Evolutionary conservation across 2,888 invertebrate genomes (phyloP), one percentile per base, ranked within the genome.

Genomic region (Caenorhabditis sinica): DNA sequence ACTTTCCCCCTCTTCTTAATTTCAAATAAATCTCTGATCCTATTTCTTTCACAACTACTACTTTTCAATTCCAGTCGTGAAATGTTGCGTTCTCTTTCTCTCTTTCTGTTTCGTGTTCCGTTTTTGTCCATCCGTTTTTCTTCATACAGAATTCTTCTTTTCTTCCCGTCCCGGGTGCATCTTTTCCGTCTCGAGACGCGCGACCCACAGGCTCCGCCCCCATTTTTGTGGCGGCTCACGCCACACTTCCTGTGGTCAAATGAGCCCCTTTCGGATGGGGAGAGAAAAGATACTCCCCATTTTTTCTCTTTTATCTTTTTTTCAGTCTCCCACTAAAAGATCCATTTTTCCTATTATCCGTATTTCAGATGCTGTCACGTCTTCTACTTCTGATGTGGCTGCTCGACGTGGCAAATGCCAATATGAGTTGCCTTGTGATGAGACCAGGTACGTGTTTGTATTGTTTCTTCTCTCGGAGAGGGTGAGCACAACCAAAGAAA

Each of bases 391-490:
- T 72, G 45, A 9, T 36, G 28, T 68, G 66, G 81, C 49, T 66
- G 36, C 0, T 68, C 25, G 58, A 49, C 36, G 68, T 49, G 73
- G 60, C 60, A 28, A 56, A 53, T 53, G 71, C 79, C 63, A 74
- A 74, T 36, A 83, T 83, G 79, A 83, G 83, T 56, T 83, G 83
- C 69, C 76, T 83, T 60, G 83, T 83, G 49, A 83, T 83, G 83
- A 66, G 83, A 49, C 83, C 83, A 83, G 83, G 83, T 83, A 74
- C 36, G 77, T 81, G 36, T 68, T 68, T 68, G 76, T 76, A 56
- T 60, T 58, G 49, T 56, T 23, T 40, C 13, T 17, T 45, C 17
- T 45, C 25, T 23, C 17, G 49, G 17, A 17, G 49, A 4, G 43
- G n/a, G n/a, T 17, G 51, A 1, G 20, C 20, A 51, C 17, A 51